These are phyloP conservation scores for Physocephala rufipes DNA, from an alignment of 2,888 invertebrate genomes.

Conservation along the genomic window DNA sequence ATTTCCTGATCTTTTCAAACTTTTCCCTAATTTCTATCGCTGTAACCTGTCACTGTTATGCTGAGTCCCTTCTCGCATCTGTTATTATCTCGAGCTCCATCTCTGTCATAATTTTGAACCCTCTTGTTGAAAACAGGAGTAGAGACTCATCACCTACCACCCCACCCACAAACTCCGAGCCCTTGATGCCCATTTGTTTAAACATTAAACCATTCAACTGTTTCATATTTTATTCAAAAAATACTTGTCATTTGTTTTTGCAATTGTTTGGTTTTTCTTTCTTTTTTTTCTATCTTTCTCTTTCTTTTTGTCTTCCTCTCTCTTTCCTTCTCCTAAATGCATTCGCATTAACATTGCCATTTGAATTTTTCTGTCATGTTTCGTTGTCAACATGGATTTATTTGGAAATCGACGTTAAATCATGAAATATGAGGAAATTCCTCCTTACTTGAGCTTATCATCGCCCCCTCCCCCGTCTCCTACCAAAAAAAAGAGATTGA, in stretches of 20 bases:
- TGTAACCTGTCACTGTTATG: not conserved
- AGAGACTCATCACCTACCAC: too few relatives aligned
- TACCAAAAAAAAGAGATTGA: not conserved
- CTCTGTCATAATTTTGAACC: too few relatives aligned
- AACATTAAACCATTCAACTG: too few relatives aligned
- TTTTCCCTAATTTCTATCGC: not conserved
- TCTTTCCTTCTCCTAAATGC: slow-evolving; percentile 3
- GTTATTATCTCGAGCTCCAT: too few relatives aligned
- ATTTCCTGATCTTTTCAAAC: not conserved
- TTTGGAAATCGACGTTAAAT: slow-evolving; percentile 12
- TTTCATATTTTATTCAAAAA: not conserved
- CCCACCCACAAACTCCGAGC: too few relatives aligned
- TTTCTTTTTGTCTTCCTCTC: not conserved
- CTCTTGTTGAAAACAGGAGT: too few relatives aligned
- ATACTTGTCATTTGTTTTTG: too few relatives aligned
- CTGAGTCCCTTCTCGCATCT: too few relatives aligned
- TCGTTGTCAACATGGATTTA: slow-evolving; percentile 14
- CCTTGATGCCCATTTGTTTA: too few relatives aligned
- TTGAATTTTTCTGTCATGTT: slow-evolving; percentile 17
- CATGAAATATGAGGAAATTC: not conserved
- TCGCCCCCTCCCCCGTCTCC: too few relatives aligned
- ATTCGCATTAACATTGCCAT: slow-evolving; percentile 6
- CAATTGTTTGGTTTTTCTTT: slow-evolving; percentile 8
- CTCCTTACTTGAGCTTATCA: not conserved
- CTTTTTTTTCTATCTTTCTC: not conserved